phyloP scores from a whole-genome alignment of 2,888 invertebrate species.

The Ophonus ardosiacus region DNA sequence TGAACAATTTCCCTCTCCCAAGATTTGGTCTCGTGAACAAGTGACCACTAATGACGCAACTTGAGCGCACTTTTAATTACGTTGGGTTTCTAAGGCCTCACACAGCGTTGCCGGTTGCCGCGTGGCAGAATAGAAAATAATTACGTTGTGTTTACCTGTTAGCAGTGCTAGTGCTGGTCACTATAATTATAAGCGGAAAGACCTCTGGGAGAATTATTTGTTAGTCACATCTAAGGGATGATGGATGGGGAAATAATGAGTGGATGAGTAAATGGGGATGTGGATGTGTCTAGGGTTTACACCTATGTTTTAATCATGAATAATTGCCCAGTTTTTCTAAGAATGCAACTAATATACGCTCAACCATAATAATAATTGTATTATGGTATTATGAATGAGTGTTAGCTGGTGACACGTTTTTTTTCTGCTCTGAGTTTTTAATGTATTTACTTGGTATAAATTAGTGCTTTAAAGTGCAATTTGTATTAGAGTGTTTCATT shows the following conservation, averaged over 20 bases:
- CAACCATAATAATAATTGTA: neutral
- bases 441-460: too few relatives aligned
- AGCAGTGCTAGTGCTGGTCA: neutral
- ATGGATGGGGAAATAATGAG: neutral
- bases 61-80: slow-evolving; percentile 67
- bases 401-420: too few relatives aligned
- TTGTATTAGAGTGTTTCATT: too few relatives aligned
- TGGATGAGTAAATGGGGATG: neutral
- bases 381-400: too few relatives aligned
- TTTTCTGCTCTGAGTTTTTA: too few relatives aligned
- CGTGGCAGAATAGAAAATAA: slow-evolving; percentile 57
- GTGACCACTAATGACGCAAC: slow-evolving; percentile 70
- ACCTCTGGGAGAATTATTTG: slow-evolving; percentile 28
- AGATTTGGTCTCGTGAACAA: slow-evolving; percentile 64
- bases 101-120: slow-evolving; percentile 17
- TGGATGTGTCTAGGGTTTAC: neutral
- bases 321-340: neutral
- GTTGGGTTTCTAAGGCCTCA: neutral
- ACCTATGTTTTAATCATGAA: neutral
- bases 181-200: slow-evolving; percentile 46
- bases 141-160: slow-evolving; percentile 62
- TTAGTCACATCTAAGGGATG: slow-evolving; percentile 42
- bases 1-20: neutral
- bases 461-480: too few relatives aligned
- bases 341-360: neutral